Base-by-base conservation (phyloP, 2,113 vertebrate genomes). In the Clarias magur region DNA sequence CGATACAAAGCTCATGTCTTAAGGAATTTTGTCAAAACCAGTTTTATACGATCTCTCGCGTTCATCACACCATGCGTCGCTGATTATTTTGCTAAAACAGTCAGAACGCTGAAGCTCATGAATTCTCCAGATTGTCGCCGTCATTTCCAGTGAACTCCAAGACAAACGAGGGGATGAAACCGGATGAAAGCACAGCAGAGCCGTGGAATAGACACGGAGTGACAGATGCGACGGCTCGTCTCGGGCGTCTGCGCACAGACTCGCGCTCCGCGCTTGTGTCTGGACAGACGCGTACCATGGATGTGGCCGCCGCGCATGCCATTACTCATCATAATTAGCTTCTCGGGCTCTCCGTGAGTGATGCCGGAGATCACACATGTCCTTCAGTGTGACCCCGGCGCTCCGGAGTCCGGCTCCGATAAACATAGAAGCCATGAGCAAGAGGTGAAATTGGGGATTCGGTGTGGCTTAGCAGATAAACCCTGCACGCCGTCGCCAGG, bases 301-400 rank as follows among this genome's bases (percentile, higher is more conserved):
- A 48, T 48, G 48, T 48, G 48, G 48, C 85, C 76, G 30, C 25
- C 62, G 42, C 75, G 78, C 83, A 82, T 65, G 78, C 85, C 82
- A 80, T 88, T 88, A 88, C 86, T 89, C 85, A 88, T 68, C 75
- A 79, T 91, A 90, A 91, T 92, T 91, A 90, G 83, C 60, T 54
- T 72, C 62, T 90, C 87, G 76, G 82, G 79, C 85, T 78, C 34
- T 16, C 59, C 15, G 3, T 76, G 67, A 82, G 85, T 85, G 85
- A 86, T 67, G 59, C 65, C 82, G 72, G 70, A 87, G 85, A 89
- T 84, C 78, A 34, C 79, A 53, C 21, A 5, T 76, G 54, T 60
- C 48, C 72, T 62, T 84, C 85, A 81, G 79, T 23, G 17, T 76
- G 73, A 27, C 42, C 63, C 53, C 19, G 7, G 17, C 17, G 9